phyloP scores from a whole-genome alignment of 1,140 invertebrate genomes.

The Euura lappo region DNA sequence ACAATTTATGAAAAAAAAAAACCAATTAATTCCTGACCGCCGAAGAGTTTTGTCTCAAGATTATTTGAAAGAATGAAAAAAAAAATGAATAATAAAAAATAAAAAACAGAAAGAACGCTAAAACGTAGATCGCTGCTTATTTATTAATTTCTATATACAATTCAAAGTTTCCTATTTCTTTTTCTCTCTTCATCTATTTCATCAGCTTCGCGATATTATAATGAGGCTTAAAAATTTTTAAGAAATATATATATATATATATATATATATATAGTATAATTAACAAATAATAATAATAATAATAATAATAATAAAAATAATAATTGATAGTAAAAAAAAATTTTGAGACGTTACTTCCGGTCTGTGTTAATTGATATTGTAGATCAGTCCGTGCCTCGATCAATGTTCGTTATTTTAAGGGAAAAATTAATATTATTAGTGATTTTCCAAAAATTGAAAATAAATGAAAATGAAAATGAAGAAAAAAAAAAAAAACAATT shows the following conservation, averaged over 20 bases:
- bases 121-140: too few species aligned
- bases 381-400: constrained; percentile 18
- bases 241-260: too few species aligned
- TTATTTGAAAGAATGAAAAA: not conserved
- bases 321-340: not conserved
- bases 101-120: too few species aligned
- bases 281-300: not conserved
- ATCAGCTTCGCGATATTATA: too few species aligned
- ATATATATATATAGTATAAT: not conserved
- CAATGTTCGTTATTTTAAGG: constrained; percentile 20
- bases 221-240: too few species aligned
- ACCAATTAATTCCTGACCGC: too few species aligned
- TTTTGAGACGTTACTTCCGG: not conserved
- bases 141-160: too few species aligned
- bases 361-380: constrained; percentile 10
- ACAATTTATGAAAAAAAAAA: not conserved
- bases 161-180: not conserved
- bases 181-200: not conserved
- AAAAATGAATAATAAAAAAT: constrained; percentile 2
- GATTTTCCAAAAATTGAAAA: too few species aligned
- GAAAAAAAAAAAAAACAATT: not conserved
- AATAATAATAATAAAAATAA: not conserved
- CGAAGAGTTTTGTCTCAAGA: too few species aligned
- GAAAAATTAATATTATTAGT: not conserved
- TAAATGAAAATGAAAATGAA: too few species aligned